Evolutionary conservation across 1,140 invertebrate genomes (phyloP), one percentile per base, ranked within the genome.

Genomic region (Drosophila melanica): DNA sequence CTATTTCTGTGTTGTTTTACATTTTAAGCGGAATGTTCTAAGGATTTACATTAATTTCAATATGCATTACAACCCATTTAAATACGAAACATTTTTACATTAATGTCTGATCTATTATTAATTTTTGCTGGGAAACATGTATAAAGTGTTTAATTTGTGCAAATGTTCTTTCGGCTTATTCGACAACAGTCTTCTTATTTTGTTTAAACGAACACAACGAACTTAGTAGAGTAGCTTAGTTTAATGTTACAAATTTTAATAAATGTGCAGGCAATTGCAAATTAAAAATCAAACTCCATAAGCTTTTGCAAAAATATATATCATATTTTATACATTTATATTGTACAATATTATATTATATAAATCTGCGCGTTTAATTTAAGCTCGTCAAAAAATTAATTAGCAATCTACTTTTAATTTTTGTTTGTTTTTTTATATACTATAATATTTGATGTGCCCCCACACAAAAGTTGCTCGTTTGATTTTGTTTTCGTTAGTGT

Each of bases 331-430:
- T 68, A 77, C 58, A 68, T 54, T 69, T 62, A 35, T 70, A n/a
- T 33, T n/a, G n/a, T n/a, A n/a, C n/a, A 23, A 23, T 44, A 59
- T 50, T 41, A 54, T 42, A 42, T 54, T 55, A 37, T 30, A 62
- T 30, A 53, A 23, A 35, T 68, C n/a, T 39, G 53, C 51, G 63
- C 39, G 66, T 62, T 35, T 18, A 39, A 48, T 76, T 67, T 73
- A 77, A 77, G 75, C 75, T 77, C 75, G 70, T 59, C 47, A 14
- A 50, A 74, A 77, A 69, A 48, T 50, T 51, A 66, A 58, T 66
- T 16, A 44, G 67, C 75, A 65, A 77, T 55, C 47, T 75, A 57
- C 30, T 14, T 63, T 11, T 2, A n/a, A 9, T 48, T 39, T 72
- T 23, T 33, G 4, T 33, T 33, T 53, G 11, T 59, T n/a, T 54